phyloP scores from a whole-genome alignment of 2,113 vertebrate genomes.

The Naja naja region DNA sequence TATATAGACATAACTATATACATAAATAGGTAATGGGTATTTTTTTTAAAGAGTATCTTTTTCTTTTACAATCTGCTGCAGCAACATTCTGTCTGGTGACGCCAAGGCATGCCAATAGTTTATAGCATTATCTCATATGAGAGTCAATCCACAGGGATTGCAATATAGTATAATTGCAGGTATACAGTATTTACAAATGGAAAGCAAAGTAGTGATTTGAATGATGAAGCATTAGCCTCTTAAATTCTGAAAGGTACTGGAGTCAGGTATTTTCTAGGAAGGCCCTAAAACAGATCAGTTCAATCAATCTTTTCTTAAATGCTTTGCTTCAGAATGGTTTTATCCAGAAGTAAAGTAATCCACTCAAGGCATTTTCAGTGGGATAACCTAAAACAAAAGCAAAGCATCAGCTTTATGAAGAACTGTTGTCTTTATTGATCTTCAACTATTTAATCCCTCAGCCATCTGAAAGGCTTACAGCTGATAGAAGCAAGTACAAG shows the following conservation, averaged over 20 bases:
- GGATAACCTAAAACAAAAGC: neutral
- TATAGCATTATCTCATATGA: constrained; percentile 34
- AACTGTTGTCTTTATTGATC: neutral
- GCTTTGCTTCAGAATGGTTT: constrained; percentile 3
- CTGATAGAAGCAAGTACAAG: neutral
- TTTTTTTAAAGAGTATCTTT: neutral
- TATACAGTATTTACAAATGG: constrained; percentile 9
- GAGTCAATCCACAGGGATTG: constrained; percentile 4
- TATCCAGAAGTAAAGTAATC: neutral
- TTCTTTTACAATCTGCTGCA: neutral
- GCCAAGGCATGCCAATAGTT: constrained; percentile 32
- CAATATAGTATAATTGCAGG: neutral
- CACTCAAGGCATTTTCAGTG: neutral
- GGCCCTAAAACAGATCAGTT: neutral
- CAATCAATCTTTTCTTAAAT: constrained; percentile 19
- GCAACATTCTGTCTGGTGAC: neutral
- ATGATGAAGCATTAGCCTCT: constrained; percentile 19
- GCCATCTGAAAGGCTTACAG: neutral
- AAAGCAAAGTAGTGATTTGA: neutral
- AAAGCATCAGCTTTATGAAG: neutral
- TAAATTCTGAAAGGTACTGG: neutral
- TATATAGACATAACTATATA: constrained; percentile 23
- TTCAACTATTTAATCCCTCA: neutral
- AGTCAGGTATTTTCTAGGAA: neutral
- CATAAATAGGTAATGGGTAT: neutral